Base-by-base conservation (phyloP, 2,113 vertebrate genomes). In the Megaptera novaeangliae region DNA sequence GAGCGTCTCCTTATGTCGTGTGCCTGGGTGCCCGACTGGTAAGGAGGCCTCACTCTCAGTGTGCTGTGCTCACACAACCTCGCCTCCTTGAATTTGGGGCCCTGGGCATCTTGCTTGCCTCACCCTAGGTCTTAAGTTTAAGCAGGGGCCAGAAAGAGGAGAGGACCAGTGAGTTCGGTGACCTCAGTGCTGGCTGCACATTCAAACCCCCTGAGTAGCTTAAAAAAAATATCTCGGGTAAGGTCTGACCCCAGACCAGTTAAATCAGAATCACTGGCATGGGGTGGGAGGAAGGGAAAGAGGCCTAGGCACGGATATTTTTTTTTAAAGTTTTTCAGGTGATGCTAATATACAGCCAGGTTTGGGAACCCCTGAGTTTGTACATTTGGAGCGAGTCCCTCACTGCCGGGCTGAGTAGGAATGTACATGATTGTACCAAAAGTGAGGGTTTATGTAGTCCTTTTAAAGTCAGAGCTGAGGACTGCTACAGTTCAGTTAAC, bases 401-500 rank as follows among this genome's bases (percentile, higher is more conserved):
- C 41, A 49, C n/a, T 69, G 34, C 20, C 64, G 52, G 69, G 12
- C 39, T 52, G 17, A 39, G 29, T 41, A 89, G 84, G 80, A 94
- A 95, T 81, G 74, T 52, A 10, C 36, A 36, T 21, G 63, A 44
- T 27, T 94, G 14, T 69, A 85, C 25, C 6, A 10, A 91, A 88
- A 68, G 36, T 88, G 61, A 84, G 72, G 27, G 12, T 88, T 61
- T 44, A 34, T 80, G 23, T n/a, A 0, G 39, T 57, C 34, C 18
- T 89, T 97, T 81, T 63, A 63, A 97, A 89, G 71, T 87, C 49
- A 77, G 57, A 96, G 69, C 66, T 82, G 61, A 69, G 36, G 72
- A 89, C 61, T 77, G 94, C 85, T 97, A 94, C 86, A 92, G 83
- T 89, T 97, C 86, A 94, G 96, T 98, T 97, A 97, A 95, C 89